Conservation (phyloP, 2,797 vertebrate genomes). For the Sitta carolinensis region DNA sequence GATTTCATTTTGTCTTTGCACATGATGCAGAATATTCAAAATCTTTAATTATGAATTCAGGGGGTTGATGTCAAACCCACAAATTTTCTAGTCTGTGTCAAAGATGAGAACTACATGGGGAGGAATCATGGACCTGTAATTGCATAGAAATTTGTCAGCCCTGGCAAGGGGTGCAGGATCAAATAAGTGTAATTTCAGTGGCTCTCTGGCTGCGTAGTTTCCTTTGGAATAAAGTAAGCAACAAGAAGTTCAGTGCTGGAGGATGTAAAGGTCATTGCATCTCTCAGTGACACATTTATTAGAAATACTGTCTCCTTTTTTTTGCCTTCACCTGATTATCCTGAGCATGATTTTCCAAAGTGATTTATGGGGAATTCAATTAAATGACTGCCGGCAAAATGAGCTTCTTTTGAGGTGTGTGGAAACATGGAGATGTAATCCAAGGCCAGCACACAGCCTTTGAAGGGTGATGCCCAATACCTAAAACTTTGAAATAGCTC, state of each 20-base stretch:
- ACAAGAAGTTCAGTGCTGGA: neutral
- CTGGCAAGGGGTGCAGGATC: neutral
- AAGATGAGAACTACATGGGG: neutral
- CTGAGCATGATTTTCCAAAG: slow-evolving; percentile 22
- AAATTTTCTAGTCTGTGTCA: fast-evolving
- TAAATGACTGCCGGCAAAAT: slow-evolving; percentile 41
- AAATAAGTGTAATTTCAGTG: neutral
- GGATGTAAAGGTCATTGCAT: slow-evolving; percentile 23
- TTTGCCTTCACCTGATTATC: neutral
- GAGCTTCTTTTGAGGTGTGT: slow-evolving; percentile 15
- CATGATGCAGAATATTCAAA: neutral
- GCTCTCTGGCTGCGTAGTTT: neutral
- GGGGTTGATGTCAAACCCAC: neutral
- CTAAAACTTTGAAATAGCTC: slow-evolving; percentile 54
- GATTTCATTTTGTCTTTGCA: neutral
- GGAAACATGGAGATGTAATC: slow-evolving; percentile 17
- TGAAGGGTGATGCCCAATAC: slow-evolving; percentile 41
- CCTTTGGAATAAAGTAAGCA: slow-evolving; percentile 4
- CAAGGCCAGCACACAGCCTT: neutral
- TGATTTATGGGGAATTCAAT: slow-evolving; percentile 38
- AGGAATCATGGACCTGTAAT: fast-evolving
- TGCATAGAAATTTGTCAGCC: neutral
- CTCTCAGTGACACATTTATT: neutral
- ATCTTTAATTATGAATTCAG: neutral
- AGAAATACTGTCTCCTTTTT: neutral